Evolutionary conservation across 2,113 vertebrate genomes (phyloP).

Genomic region (Mionectes macconnelli): DNA sequence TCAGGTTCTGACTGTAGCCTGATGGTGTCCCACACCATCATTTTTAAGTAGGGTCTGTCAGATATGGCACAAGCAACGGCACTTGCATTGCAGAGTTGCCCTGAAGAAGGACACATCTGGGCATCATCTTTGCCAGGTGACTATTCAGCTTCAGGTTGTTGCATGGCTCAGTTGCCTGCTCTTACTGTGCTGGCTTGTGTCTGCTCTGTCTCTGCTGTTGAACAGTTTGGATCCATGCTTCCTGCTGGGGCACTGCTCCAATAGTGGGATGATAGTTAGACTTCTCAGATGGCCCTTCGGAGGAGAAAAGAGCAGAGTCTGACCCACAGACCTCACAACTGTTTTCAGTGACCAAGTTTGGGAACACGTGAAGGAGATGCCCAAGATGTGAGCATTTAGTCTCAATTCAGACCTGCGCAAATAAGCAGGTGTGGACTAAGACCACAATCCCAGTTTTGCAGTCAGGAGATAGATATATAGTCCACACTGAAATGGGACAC

Average conservation of each 20-base stretch:
- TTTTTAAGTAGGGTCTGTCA: neutral
- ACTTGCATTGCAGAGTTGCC: neutral
- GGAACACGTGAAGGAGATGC: neutral
- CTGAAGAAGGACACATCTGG: neutral
- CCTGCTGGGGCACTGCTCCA: fast-evolving
- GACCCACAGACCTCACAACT: neutral
- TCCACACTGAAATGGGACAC: neutral
- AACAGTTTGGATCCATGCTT: neutral
- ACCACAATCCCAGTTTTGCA: neutral
- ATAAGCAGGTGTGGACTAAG: neutral
- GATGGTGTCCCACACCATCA: neutral
- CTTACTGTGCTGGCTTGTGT: neutral
- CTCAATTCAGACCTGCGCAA: neutral
- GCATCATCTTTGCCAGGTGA: neutral
- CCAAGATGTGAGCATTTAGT: neutral
- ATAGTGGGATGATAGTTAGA: neutral
- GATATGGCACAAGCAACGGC: neutral
- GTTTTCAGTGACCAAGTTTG: neutral
- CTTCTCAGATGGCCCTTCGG: neutral
- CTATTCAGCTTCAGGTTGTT: neutral
- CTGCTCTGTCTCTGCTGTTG: neutral
- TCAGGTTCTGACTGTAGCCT: neutral
- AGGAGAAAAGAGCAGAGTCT: neutral
- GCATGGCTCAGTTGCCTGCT: neutral
- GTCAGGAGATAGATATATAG: neutral